Evolutionary conservation across 2,113 vertebrate genomes (phyloP).

Genomic region (rat (Rattus norvegicus)): GRCr8 NC_086032.1:64790501-64791000

Average conservation of each 20-base stretch:
- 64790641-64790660: background rate
- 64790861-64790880: constrained; percentile 37
- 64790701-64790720: constrained; percentile 18
- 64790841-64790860: background rate
- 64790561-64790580: background rate
- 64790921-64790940: background rate
- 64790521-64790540: background rate
- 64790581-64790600: background rate
- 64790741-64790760: constrained; percentile 24
- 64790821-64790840: background rate
- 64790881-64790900: background rate
- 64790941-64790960: background rate
- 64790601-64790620: background rate
- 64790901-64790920: background rate
- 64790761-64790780: background rate
- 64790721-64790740: background rate
- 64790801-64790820: background rate
- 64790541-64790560: constrained; percentile 17
- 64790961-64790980: background rate
- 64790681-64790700: constrained; percentile 1
- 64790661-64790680: background rate
- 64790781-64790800: background rate
- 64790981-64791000: background rate
- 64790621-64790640: background rate
- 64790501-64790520: background rate